Percentiles rank a stretch among this genome's conserved stretches.
phyloP scores from a whole-genome alignment of 1,140 invertebrate species.

The Phocides pigmalion region DNA sequence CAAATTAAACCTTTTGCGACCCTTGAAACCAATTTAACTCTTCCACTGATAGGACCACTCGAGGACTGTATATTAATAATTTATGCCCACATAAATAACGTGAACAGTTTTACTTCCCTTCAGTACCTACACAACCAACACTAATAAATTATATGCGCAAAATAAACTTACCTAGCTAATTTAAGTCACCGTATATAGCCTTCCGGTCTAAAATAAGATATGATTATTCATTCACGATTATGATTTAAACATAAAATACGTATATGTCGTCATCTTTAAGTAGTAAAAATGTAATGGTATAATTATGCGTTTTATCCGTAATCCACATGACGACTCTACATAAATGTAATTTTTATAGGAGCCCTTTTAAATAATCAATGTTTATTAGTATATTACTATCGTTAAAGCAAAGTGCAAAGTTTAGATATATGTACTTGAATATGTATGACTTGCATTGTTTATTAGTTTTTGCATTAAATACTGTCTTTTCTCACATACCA shows the following conservation, averaged over 20 bases:
- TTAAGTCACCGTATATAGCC: conserved; percentile 17
- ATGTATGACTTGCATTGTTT: not conserved
- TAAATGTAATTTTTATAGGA: no score
- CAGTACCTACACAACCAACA: conserved; percentile 34
- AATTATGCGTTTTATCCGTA: no score
- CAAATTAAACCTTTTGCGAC: conserved; percentile 54
- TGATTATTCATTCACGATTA: conserved; percentile 21
- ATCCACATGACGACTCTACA: no score
- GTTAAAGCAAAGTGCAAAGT: no score
- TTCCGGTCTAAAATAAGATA: conserved; percentile 19
- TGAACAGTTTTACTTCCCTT: conserved; percentile 55
- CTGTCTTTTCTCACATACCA: conserved; percentile 54
- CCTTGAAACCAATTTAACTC: conserved; percentile 64
- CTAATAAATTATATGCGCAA: conserved; percentile 40
- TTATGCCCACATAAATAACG: conserved; percentile 63
- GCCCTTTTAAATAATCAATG: no score
- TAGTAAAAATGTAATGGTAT: no score
- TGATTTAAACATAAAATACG: conserved; percentile 5
- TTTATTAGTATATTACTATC: no score
- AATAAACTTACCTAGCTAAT: conserved; percentile 24
- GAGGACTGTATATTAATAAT: conserved; percentile 54
- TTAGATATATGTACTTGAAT: no score
- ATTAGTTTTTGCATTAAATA: not conserved
- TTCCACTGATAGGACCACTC: conserved; percentile 52
- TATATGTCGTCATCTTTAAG: conserved; percentile 8